phyloP scores from a whole-genome alignment of 2,797 vertebrate species.

The Pogonophryne albipinna region DNA sequence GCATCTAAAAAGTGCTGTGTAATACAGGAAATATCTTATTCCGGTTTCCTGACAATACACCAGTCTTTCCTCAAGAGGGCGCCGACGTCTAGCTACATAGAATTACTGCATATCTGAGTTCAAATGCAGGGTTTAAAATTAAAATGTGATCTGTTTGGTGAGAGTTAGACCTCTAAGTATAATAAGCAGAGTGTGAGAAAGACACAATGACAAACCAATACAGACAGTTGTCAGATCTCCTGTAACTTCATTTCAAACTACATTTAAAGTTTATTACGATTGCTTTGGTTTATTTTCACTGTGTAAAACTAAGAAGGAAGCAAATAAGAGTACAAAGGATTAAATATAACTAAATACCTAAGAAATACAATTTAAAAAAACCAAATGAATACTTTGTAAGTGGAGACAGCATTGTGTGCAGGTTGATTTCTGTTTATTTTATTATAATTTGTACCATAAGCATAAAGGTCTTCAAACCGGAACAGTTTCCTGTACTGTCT shows the following conservation, averaged over 20 bases:
- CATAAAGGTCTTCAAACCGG: neutral
- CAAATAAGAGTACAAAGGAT: neutral
- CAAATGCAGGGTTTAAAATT: neutral
- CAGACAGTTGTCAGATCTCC: neutral
- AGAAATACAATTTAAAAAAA: neutral
- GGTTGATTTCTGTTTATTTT: neutral
- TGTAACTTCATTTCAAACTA: neutral
- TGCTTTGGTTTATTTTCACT: neutral
- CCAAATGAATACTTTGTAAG: no score
- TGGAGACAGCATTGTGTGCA: neutral
- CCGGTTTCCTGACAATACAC: neutral
- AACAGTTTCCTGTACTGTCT: neutral
- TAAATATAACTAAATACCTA: neutral
- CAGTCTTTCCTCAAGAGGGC: neutral
- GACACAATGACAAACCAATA: neutral
- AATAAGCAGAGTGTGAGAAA: neutral
- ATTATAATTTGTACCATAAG: neutral
- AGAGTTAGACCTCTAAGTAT: no score
- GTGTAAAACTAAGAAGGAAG: neutral
- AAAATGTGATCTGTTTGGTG: no score
- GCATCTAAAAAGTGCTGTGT: neutral
- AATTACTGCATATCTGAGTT: neutral
- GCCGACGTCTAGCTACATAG: neutral
- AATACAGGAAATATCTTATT: no score
- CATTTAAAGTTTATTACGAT: neutral